Evolutionary conservation across 1,140 invertebrate species (phyloP), one percentile per base, ranked within the genome.

Genomic region (Drepana arcuata): DNA sequence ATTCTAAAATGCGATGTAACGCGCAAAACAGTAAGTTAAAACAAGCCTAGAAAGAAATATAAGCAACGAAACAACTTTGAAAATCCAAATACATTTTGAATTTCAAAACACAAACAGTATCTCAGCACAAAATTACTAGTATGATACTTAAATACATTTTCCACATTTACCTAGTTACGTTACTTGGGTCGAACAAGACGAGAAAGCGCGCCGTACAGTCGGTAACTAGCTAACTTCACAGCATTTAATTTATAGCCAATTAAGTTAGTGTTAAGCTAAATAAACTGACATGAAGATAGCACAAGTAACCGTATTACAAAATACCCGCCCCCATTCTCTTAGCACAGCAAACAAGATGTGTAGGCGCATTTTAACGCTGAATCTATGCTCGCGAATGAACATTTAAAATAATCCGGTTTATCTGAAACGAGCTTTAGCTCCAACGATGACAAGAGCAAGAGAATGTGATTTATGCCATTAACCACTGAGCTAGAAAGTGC

Each of bases 201-300:
- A 52, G 55, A 53, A 58, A 62, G 51, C 50, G 59, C 53, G 56
- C 47, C 48, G 58, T 47, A 42, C 27, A 54, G 49, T 43, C 55
- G 39, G 54, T 54, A 66, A 63, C 59, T 65, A 56, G 64, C 49
- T 55, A 67, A 72, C 63, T 64, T 59, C 52, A 62, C 54, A 51
- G 42, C 63, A 57, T 37, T 67, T 68, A 77, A 80, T 74, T 77
- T 80, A 80, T 71, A 61, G 70, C 68, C 74, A 80, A 80, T 77
- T 74, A 77, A 68, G 62, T 68, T 65, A 53, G 62, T 77, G 68
- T 68, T 75, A 70, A 68, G 58, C 65, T 61, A 59, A 66, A 63
- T 66, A 70, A 68, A 70, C 60, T 64, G 60, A 66, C 63, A 61
- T 27, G 47, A 57, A 62, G 62, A 68, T 67, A 63, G 55, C 50